Evolutionary conservation across 2,113 vertebrate genomes (phyloP), one percentile per base, ranked within the genome.

Genomic region (Sarotherodon lohbergeri): DNA sequence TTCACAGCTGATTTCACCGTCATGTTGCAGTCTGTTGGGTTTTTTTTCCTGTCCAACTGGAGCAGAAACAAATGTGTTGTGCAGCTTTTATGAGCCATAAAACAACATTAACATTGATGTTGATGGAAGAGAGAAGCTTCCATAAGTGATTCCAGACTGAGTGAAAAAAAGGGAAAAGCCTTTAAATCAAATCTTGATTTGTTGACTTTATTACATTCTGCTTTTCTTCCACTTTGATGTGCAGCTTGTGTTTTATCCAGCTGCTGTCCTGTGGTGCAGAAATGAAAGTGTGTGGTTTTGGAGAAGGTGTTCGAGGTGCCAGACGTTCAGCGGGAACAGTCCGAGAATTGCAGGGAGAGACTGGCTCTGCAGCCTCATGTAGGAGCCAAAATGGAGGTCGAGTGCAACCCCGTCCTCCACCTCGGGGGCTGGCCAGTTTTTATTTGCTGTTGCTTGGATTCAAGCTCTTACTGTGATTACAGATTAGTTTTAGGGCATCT

Each of bases 331-430:
- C 16, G 9, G 5, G 1, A 46, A 46, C 41, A 29, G 41, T 85
- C 29, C 5, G 79, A 68, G 85, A 86, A 68, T 79, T 82, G 78
- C 16, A 78, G 14, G 46, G 29, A 82, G n/a, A 63, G 34, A 6
- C 66, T 82, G 79, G 19, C 66, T 82, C 46, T 10, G 24, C 56
- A 34, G 14, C 63, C n/a, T 56, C 43, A 52, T 66, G 41, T 16
- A 43, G 55, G 68, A 61, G 85, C 85, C 85, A 84, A 81, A 71
- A 84, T 84, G 81, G 61, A 83, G 82, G 43, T 76, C 14, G 46
- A 55, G 79, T 54, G 27, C 76, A 46, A 4, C 76, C 29, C 29
- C 1, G 3, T n/a, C 29, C 76, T 54, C 76, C 76, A 50, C 76
- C 71, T 29, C 1, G 2, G 71, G 24, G 71, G 16, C 71, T 19